Evolutionary conservation across 2,888 invertebrate genomes (phyloP).

Genomic region (Sipha maydis): DNA sequence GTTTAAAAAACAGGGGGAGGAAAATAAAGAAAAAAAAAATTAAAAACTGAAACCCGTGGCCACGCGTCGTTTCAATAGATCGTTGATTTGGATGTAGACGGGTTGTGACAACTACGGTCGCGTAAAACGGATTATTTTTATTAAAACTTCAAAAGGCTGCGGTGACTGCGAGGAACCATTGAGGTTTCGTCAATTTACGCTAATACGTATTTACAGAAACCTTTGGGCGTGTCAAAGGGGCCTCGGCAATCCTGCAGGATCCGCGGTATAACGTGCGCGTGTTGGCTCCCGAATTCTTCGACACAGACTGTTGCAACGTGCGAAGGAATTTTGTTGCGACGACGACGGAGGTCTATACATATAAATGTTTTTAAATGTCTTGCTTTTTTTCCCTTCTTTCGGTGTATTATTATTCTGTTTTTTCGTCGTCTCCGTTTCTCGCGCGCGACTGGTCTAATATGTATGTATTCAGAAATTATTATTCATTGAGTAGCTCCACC

Average conservation of each 20-base stretch:
- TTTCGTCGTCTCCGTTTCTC: not conserved
- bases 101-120: not conserved
- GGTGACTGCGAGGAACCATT: too few species aligned
- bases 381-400: conserved; percentile 1
- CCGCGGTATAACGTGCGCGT: not conserved
- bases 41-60: not conserved
- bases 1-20: not conserved
- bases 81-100: conserved; percentile 39
- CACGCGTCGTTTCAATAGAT: conserved; percentile 29
- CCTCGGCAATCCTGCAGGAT: not conserved
- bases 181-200: too few species aligned
- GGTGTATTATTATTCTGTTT: not conserved
- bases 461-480: conserved; percentile 57
- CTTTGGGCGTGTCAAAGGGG: too few species aligned
- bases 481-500: conserved; percentile 76
- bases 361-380: conserved; percentile 48
- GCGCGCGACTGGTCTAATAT: not conserved
- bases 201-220: too few species aligned
- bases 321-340: not conserved
- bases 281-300: conserved; percentile 45
- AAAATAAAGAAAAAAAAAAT: not conserved
- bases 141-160: too few species aligned
- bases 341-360: not conserved
- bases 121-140: conserved; percentile 11
- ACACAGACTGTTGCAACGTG: conserved; percentile 39